Conservation (phyloP, 2,888 invertebrate species). For the Lycophotia porphyrea region DNA sequence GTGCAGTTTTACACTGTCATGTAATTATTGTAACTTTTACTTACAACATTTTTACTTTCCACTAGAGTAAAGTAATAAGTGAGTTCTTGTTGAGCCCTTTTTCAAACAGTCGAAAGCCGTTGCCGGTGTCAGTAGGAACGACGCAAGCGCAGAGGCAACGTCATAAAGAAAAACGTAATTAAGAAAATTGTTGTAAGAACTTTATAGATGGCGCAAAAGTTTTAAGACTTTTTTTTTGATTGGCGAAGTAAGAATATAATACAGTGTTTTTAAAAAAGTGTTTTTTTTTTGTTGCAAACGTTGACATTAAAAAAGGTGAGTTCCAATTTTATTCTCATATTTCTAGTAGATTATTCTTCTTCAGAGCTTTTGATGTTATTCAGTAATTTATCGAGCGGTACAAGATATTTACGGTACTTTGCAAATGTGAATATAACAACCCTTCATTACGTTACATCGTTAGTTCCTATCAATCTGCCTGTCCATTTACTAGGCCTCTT, state of each 20-base stretch:
- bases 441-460: slow-evolving; percentile 33
- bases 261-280: slow-evolving; percentile 36
- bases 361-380: slow-evolving; percentile 29
- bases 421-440: slow-evolving; percentile 61
- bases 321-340: slow-evolving; percentile 17
- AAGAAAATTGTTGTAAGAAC: slow-evolving; percentile 31
- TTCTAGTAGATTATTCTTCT: slow-evolving; percentile 1
- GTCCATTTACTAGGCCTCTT: slow-evolving; percentile 18
- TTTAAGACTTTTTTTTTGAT: not conserved
- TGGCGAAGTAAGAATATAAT: not conserved
- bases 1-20: slow-evolving; percentile 63
- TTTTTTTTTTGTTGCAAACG: not conserved
- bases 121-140: slow-evolving; percentile 63
- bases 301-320: slow-evolving; percentile 38
- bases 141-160: slow-evolving; percentile 60
- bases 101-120: slow-evolving; percentile 80
- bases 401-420: slow-evolving; percentile 45
- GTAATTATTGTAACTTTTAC: slow-evolving; percentile 79
- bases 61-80: slow-evolving; percentile 67
- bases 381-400: slow-evolving; percentile 51
- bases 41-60: slow-evolving; percentile 82
- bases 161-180: slow-evolving; percentile 65
- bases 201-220: slow-evolving; percentile 19
- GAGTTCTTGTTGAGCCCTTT: slow-evolving; percentile 80
- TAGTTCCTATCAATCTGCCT: slow-evolving; percentile 26